Percentiles rank a stretch among this genome's conserved stretches.
These are phyloP conservation scores for Drosophila imparisetae DNA, from an alignment of 2,888 invertebrate species.

Conservation along the genomic window DNA sequence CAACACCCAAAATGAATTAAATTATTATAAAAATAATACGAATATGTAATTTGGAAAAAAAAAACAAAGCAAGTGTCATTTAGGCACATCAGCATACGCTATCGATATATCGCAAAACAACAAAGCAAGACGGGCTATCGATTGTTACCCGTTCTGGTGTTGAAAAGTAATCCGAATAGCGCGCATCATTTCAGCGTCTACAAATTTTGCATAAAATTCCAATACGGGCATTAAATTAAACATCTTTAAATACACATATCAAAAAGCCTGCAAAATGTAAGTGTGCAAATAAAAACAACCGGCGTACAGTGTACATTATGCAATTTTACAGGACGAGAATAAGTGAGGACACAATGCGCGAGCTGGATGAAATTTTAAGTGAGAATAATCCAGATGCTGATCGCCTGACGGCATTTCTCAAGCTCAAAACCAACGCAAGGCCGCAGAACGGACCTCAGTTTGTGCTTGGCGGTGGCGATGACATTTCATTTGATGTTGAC, in stretches of 20 bases:
- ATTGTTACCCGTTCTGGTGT: neutral
- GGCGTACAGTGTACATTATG: neutral
- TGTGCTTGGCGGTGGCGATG: slow-evolving; percentile 14
- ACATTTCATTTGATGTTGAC: slow-evolving; percentile 48
- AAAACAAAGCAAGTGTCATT: slow-evolving; percentile 2
- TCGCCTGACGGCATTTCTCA: slow-evolving; percentile 29
- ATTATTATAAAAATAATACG: neutral
- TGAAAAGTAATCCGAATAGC: slow-evolving; percentile 6
- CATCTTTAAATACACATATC: neutral
- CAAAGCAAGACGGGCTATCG: neutral
- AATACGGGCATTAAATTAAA: neutral
- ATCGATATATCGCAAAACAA: slow-evolving; percentile 4
- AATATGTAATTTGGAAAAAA: neutral
- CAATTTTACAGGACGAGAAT: slow-evolving; percentile 18
- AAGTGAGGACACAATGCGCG: slow-evolving; percentile 31
- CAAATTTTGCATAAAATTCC: slow-evolving; percentile 5
- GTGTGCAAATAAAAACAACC: neutral
- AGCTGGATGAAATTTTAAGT: slow-evolving; percentile 38
- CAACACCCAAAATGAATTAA: neutral
- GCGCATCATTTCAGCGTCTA: slow-evolving; percentile 5
- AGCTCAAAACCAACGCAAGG: slow-evolving; percentile 15
- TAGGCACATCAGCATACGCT: neutral
- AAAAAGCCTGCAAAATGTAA: slow-evolving; percentile 11
- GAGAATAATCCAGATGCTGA: slow-evolving; percentile 2
- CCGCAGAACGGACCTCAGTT: slow-evolving; percentile 1